phyloP scores from a whole-genome alignment of 1,140 invertebrate species.

The Drosophila athabasca region DNA sequence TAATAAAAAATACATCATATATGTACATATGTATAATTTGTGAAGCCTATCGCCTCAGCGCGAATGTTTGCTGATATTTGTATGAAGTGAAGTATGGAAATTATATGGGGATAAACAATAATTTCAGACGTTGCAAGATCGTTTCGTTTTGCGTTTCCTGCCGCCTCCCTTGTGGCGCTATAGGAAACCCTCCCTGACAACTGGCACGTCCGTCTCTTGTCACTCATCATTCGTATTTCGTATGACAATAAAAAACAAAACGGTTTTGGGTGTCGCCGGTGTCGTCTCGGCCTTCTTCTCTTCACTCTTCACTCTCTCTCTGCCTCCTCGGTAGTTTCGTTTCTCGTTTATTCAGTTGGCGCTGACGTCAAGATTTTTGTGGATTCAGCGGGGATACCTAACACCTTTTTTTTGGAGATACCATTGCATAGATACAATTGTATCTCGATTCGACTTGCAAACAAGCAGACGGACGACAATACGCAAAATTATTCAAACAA shows the following conservation, averaged over 20 bases:
- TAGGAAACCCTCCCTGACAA: conserved; percentile 23
- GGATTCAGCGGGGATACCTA: conserved; percentile 53
- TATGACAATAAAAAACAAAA: conserved; percentile 13
- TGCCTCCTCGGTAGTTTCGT: background rate
- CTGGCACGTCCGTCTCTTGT: conserved; percentile 31
- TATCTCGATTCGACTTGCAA: conserved; percentile 15
- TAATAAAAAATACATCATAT: conserved; percentile 4
- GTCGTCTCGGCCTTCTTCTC: background rate
- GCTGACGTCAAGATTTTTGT: conserved; percentile 52
- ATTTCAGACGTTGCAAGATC: conserved; percentile 32
- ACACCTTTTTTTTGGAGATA: conserved; percentile 53
- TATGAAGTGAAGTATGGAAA: conserved; percentile 14
- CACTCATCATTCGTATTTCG: no score
- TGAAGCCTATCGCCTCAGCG: conserved; percentile 29
- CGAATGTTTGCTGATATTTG: conserved; percentile 23
- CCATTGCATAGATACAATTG: conserved; percentile 35
- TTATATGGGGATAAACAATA: conserved; percentile 13
- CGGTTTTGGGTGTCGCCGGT: conserved; percentile 27
- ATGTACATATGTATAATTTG: no score
- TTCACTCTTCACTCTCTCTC: background rate
- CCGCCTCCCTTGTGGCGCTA: background rate
- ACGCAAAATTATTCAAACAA: conserved; percentile 74
- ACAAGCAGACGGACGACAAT: conserved; percentile 51
- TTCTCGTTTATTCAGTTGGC: conserved; percentile 32
- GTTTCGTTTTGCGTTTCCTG: conserved; percentile 7